Evolutionary conservation across 2,888 invertebrate genomes (phyloP).

Genomic region (Ochropleura leucogaster): DNA sequence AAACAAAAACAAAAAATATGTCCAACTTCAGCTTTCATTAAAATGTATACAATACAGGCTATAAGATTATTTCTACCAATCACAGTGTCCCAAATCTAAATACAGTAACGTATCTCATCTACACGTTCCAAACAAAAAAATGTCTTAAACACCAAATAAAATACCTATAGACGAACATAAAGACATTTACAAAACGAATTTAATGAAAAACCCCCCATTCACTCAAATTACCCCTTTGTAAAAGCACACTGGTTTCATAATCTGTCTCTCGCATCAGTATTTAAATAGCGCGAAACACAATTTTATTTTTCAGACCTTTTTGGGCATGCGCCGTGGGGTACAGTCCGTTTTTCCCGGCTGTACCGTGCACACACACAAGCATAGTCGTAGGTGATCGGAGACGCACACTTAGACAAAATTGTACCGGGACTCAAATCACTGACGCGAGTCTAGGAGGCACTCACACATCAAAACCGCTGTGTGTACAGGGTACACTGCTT

Average conservation of each 20-base stretch:
- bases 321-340: slow-evolving; percentile 78
- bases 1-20: neutral
- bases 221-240: slow-evolving; percentile 69
- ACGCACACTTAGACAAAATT: slow-evolving; percentile 72
- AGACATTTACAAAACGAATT: slow-evolving; percentile 59
- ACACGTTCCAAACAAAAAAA: slow-evolving; percentile 32
- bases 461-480: slow-evolving; percentile 71
- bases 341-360: slow-evolving; percentile 74
- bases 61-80: slow-evolving; percentile 4
- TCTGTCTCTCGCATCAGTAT: slow-evolving; percentile 76
- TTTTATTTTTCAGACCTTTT: slow-evolving; percentile 76
- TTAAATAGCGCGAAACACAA: slow-evolving; percentile 81
- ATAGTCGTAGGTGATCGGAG: slow-evolving; percentile 76
- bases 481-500: slow-evolving; percentile 64
- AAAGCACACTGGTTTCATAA: slow-evolving; percentile 71
- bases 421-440: slow-evolving; percentile 76
- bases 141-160: slow-evolving; percentile 62
- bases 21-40: neutral
- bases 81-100: slow-evolving; percentile 19
- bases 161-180: slow-evolving; percentile 36
- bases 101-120: slow-evolving; percentile 32
- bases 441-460: slow-evolving; percentile 76
- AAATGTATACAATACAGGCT: neutral
- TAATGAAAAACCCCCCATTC: slow-evolving; percentile 67
- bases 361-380: slow-evolving; percentile 75